Evolutionary conservation across 2,113 vertebrate genomes (phyloP), one percentile per base, ranked within the genome.

Genomic region (Phasianus colchicus): DNA sequence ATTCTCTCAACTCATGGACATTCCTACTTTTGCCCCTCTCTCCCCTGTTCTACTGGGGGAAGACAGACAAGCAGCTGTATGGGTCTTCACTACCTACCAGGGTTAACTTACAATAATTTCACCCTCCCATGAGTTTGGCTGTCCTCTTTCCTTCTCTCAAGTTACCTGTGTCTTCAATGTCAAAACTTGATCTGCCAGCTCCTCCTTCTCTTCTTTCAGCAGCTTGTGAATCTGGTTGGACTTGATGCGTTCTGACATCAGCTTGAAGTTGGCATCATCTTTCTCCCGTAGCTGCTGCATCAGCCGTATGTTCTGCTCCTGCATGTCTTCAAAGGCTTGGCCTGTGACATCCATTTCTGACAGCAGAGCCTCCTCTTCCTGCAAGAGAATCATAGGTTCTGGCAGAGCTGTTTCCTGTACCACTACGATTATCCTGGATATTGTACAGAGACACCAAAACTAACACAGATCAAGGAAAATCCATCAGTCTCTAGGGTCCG

Each of bases 281-380:
- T 99, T 99, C 96, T 99, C 99, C 50, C 99, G 90, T 84, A 99
- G 98, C 97, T 99, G 99, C 97, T 99, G 99, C 99, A 99, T 99
- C 84, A 99, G 96, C 15, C 99, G 98, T 38, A 99, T 99, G 92
- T 99, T 99, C 97, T 99, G 99, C 75, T 99, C 99, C 95, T 99
- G 99, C 99, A 99, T 99, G 95, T 99, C 99, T 95, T 99, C 99
- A 73, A 99, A 99, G 22, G 99, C 99, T 96, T 99, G 99, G 27
- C 99, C 99, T 7, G 99, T 99, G 94, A 99, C 99, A 30, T 99
- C 99, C 99, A 99, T 99, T 98, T 99, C 99, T 1, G 99, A 99
- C 43, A 99, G 98, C 71, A 99, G 95, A 2, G 99, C 99, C 54
- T 99, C 99, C 93, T 99, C 99, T 91, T 99, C 99, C 99, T 99